phyloP scores from a whole-genome alignment of 2,113 vertebrate genomes.

The Chaenocephalus aceratus region DNA sequence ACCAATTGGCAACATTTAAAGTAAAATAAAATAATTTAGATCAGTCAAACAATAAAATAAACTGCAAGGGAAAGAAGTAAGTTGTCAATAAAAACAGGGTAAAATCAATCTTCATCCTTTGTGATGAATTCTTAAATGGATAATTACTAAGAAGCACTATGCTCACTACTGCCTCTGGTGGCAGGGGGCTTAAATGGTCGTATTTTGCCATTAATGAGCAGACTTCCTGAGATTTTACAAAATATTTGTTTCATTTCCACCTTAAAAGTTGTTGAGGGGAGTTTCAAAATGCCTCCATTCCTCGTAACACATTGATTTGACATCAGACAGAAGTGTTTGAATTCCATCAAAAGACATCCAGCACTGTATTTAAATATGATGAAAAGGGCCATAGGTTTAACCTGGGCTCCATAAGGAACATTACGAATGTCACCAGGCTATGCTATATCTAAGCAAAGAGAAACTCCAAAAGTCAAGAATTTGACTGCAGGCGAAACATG shows the following conservation, averaged over 20 bases:
- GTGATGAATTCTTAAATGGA: not conserved
- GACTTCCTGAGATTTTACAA: too few relatives aligned
- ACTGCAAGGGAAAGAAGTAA: not conserved
- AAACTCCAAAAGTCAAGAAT: not conserved
- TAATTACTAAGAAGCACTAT: too few relatives aligned
- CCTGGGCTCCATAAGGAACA: not conserved
- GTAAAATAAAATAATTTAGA: too few relatives aligned
- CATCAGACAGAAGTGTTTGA: not conserved
- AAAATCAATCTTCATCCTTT: not conserved
- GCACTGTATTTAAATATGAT: not conserved
- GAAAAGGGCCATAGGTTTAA: not conserved
- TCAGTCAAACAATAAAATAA: not conserved
- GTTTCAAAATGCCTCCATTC: not conserved
- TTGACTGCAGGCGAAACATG: conserved; percentile 14
- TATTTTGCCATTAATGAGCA: too few relatives aligned
- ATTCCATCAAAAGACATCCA: not conserved
- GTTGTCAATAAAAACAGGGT: not conserved
- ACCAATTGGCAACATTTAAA: not conserved
- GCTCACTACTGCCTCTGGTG: too few relatives aligned
- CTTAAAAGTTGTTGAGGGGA: not conserved
- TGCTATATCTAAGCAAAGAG: not conserved
- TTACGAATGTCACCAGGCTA: not conserved
- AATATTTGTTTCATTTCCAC: not conserved
- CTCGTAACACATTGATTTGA: not conserved
- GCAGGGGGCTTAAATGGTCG: too few relatives aligned